phyloP scores from a whole-genome alignment of 30 jellyfish, hydroid and myxozoan genomes.

The Turritopsis dohrnii region DNA sequence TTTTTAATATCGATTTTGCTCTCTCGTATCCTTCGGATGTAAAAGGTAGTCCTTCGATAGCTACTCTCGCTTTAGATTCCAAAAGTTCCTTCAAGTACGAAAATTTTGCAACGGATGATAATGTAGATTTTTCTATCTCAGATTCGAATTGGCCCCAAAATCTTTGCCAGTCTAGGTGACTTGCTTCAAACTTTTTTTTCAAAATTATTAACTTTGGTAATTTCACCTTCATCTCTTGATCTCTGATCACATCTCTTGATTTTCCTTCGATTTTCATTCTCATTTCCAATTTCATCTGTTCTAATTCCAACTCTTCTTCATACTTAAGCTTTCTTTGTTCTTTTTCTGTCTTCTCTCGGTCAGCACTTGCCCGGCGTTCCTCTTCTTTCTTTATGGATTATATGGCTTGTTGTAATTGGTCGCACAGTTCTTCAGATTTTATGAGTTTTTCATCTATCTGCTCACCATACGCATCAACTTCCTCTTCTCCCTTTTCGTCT shows the following conservation, averaged over 20 bases:
- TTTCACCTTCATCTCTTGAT: slow-evolving; percentile 26
- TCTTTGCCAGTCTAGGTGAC: slow-evolving; percentile 8
- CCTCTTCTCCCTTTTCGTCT: slow-evolving; percentile 15
- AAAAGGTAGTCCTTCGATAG: slow-evolving; percentile 49
- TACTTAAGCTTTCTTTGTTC: slow-evolving; percentile 2
- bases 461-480: slow-evolving; percentile 13
- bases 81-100: slow-evolving; percentile 42
- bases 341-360: slow-evolving; percentile 1
- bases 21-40: slow-evolving; percentile 65
- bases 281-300: slow-evolving; percentile 4
- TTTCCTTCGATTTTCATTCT: slow-evolving; percentile 5
- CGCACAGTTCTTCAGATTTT: not conserved
- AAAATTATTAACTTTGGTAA: slow-evolving; percentile 43
- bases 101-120: slow-evolving; percentile 34
- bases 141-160: slow-evolving; percentile 48
- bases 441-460: slow-evolving; percentile 24
- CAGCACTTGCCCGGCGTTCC: slow-evolving; percentile 13
- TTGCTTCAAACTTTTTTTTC: slow-evolving; percentile 41
- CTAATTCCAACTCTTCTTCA: slow-evolving; percentile 2
- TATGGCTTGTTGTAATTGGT: slow-evolving; percentile 4
- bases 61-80: slow-evolving; percentile 18
- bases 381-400: not conserved
- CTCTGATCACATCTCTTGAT: not conserved
- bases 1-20: slow-evolving; percentile 45
- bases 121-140: slow-evolving; percentile 23